Evolutionary conservation across 2,797 vertebrate genomes (phyloP).

Genomic region (Siniperca obscura): DNA sequence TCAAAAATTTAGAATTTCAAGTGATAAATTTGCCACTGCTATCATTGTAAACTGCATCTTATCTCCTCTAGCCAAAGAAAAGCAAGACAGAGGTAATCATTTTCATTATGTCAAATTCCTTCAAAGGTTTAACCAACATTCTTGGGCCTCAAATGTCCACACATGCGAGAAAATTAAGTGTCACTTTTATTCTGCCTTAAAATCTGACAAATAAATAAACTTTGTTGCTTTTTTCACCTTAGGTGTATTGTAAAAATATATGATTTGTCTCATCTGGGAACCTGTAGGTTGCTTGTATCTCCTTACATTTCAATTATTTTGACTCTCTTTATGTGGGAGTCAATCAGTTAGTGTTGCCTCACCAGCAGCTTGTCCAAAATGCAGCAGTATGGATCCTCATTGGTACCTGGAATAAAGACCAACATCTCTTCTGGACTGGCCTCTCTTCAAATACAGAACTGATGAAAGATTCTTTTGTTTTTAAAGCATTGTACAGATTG

Average conservation of each 20-base stretch:
- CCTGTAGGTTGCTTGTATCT: background rate
- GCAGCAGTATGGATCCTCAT: background rate
- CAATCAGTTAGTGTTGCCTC: background rate
- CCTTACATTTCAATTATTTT: background rate
- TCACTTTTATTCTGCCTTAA: background rate
- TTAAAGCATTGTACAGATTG: background rate
- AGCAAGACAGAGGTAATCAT: background rate
- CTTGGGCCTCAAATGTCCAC: background rate
- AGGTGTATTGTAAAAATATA: background rate
- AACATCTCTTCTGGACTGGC: background rate
- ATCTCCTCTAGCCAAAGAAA: background rate
- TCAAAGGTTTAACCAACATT: background rate
- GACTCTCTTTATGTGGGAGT: slow-evolving; percentile 1
- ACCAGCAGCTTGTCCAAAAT: background rate
- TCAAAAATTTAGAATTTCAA: background rate
- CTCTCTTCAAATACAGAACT: background rate
- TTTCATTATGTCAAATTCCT: background rate
- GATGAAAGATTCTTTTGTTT: background rate
- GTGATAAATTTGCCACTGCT: no score
- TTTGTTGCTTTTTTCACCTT: background rate
- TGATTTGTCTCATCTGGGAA: background rate
- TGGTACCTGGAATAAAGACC: background rate
- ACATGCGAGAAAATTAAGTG: background rate
- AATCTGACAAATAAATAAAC: background rate
- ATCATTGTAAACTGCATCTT: background rate